Evolutionary conservation across 1,140 invertebrate species (phyloP), one percentile per base, ranked within the genome.

Genomic region (Anagrus nilaparvatae): DNA sequence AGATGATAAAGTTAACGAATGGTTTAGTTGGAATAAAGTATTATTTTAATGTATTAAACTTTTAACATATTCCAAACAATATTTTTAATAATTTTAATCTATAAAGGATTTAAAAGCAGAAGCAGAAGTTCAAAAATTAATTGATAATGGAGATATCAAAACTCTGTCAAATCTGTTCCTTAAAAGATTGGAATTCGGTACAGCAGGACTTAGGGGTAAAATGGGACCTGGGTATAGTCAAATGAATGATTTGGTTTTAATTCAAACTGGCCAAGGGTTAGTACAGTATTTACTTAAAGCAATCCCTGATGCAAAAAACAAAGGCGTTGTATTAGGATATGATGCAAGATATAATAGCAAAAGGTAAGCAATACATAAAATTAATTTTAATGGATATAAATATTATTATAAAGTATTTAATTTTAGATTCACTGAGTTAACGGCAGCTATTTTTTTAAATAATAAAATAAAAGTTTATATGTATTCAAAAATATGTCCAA

Each of bases 231-330:
- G 96, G 1, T 97, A 86, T 58, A 77, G 76, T 51, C 81, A 82
- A 40, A 94, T 99, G 85, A 99, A 99, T 70, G 94, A 99, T 68
- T 72, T 99, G 19, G 94, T 97, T 0, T 84, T 99, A 20, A 78
- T 99, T 33, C 97, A 99, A 71, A 91, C 95, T 14, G 82, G 83
- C 4, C 94, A 97, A 77, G 96, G 95, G 5, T 64, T 99, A 32
- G 77, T 79, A 24, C 77, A 81, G 39, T 91, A 95, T 65, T 55
- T 97, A 19, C 59, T 78, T 41, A 63, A 75, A 35, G 59, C 61
- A 35, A 65, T 75, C 47, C 58, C 65, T 4, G 59, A 77, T 33
- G 55, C 68, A 19, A 54, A 74, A 40, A 53, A 69, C 4, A 77
- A 73, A 43, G 87, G 93, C 9, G 69, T 99, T 29, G 81, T 97